Evolutionary conservation across 2,888 invertebrate genomes (phyloP), one percentile per base, ranked within the genome.

Genomic region (Lymantria dispar): DNA sequence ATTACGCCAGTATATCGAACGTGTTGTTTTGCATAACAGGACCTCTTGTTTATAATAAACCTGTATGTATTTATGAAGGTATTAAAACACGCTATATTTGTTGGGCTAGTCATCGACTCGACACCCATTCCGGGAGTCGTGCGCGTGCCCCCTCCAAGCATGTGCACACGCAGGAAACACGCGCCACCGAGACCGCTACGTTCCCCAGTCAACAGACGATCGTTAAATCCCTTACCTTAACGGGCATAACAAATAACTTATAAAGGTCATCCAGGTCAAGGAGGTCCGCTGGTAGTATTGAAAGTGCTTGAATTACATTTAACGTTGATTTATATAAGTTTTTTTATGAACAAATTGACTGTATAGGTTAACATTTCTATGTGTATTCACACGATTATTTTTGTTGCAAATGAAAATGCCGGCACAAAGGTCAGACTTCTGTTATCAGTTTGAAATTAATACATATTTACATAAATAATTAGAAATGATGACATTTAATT

Each of bases 131-230:
- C 72, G 70, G 54, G 58, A 80, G 73, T 80, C 85, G 84, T 82
- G 85, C 80, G 76, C 80, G 71, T 77, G 76, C 70, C 66, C 71
- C 77, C 65, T 67, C 68, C 44, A 48, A 41, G 46, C 62, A 63
- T 65, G 78, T 72, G 68, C 69, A 62, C 69, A 67, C 80, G 81
- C 88, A 85, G 87, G 86, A 85, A 85, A 74, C 85, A 82, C 80
- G 85, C 83, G 76, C 79, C 78, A 76, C 75, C 74, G 62, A 62
- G 52, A 65, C 65, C 63, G 64, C 65, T 65, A 65, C 49, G 58
- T 55, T 58, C 62, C 48, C 58, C 50, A 51, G 53, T 57, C 62
- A 56, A 57, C 68, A 66, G 68, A 61, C 56, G 48, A 49, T 59
- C 56, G 54, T 59, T 50, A 52, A 62, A 66, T 58, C 69, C 72